These are phyloP conservation scores for Phortica okadai DNA, from an alignment of 2,888 invertebrate genomes.

Conservation along the genomic window DNA sequence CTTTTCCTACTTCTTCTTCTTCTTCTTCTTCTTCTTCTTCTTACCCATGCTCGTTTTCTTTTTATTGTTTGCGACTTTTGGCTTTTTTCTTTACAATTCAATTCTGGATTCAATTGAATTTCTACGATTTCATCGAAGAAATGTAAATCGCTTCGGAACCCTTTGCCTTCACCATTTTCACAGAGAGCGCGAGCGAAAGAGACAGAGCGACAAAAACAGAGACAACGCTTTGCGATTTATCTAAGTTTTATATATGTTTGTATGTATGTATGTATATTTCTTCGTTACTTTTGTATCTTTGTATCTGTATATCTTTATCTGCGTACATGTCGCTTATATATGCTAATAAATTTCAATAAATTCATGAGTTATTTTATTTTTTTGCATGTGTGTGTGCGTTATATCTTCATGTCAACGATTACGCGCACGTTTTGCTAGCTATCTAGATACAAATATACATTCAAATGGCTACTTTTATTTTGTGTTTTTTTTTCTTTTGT, in stretches of 20 bases:
- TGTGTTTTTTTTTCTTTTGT: not conserved
- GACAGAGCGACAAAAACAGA: too few relatives aligned
- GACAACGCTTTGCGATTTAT: too few relatives aligned
- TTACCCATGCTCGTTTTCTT: not conserved
- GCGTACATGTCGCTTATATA: constrained; percentile 39
- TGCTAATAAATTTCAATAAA: constrained; percentile 68
- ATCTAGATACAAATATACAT: not conserved
- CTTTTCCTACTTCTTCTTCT: not conserved
- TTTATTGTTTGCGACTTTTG: constrained; percentile 12
- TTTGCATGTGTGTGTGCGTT: not conserved
- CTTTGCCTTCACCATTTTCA: not conserved
- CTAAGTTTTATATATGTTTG: not conserved
- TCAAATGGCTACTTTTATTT: not conserved
- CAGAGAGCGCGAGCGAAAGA: too few relatives aligned
- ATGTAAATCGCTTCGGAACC: not conserved
- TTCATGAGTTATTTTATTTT: constrained; percentile 63
- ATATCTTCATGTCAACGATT: not conserved
- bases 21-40: not conserved
- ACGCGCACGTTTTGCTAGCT: not conserved
- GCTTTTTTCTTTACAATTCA: constrained; percentile 53
- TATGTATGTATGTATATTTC: not conserved
- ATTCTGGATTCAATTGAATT: constrained; percentile 60
- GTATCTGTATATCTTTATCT: not conserved
- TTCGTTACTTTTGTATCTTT: constrained; percentile 19
- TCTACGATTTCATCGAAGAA: constrained; percentile 63